Evolutionary conservation across 37 sponge, comb jelly and placozoan genomes (phyloP), one percentile per base, ranked within the genome.

Genomic region (Hexactinellida sp.): DNA sequence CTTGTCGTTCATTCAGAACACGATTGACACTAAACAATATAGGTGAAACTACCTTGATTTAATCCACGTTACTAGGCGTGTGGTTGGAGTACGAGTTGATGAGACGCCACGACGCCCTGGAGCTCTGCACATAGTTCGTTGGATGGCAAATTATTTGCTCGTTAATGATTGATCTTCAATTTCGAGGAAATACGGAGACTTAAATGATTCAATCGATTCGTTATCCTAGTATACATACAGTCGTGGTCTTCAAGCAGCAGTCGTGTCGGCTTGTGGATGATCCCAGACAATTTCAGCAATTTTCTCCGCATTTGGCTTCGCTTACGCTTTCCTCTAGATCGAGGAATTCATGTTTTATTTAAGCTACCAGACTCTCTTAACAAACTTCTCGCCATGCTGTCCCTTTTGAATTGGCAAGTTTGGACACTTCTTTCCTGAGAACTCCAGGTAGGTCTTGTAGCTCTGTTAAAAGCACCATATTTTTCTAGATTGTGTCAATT

Each of bases 201-300:
- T 63, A 7, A 63, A 63, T n/a, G 32, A 63, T 32, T 63, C 76
- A 63, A 63, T 23, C 30, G 76, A 63, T 63, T 63, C 13, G 76
- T 63, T 63, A 63, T 63, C 76, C 76, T 63, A 63, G 76, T 63
- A 63, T n/a, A n/a, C n/a, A n/a, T n/a, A n/a, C n/a, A n/a, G n/a
- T n/a, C n/a, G n/a, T n/a, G n/a, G n/a, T 52, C 54, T 21, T 52
- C 21, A 21, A 16, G 21, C 54, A 52, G 21, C 16, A 52, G n/a
- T n/a, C n/a, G n/a, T n/a, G n/a, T n/a, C n/a, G n/a, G n/a, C n/a
- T n/a, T n/a, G n/a, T n/a, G n/a, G n/a, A n/a, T n/a, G n/a, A n/a
- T n/a, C n/a, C n/a, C n/a, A n/a, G n/a, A n/a, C n/a, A n/a, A n/a
- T n/a, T n/a, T n/a, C n/a, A n/a, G n/a, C n/a, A n/a, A n/a, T n/a